Evolutionary conservation across 2,113 vertebrate genomes (phyloP).

Genomic region (Nothoprocta pentlandii): DNA sequence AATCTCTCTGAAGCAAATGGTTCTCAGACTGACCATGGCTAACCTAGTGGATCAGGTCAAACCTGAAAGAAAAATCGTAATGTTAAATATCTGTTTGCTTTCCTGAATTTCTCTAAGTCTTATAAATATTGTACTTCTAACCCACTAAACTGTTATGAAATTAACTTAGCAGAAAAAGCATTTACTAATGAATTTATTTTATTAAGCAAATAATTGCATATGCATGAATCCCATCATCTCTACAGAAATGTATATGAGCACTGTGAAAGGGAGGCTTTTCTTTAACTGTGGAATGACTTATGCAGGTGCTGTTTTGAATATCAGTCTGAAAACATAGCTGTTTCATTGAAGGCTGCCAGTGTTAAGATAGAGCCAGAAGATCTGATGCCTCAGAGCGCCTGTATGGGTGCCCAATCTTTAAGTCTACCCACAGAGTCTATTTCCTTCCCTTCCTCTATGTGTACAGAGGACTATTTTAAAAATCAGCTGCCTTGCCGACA

Average conservation of each 20-base stretch:
- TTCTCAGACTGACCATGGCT: neutral
- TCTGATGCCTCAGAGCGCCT: neutral
- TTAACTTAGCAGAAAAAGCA: neutral
- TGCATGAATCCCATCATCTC: neutral
- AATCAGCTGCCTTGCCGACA: neutral
- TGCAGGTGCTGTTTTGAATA: neutral
- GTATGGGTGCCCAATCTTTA: neutral
- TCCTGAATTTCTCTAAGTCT: neutral
- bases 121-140: neutral
- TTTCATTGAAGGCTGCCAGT: neutral
- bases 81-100: neutral
- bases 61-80: neutral
- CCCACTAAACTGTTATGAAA: neutral
- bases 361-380: neutral
- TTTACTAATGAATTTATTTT: neutral
- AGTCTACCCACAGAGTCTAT: neutral
- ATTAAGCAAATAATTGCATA: neutral
- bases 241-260: neutral
- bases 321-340: neutral
- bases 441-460: neutral
- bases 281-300: neutral
- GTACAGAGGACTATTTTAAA: neutral
- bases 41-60: neutral
- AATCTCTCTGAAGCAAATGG: neutral
- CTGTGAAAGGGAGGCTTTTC: neutral